Conservation (phyloP, 2,797 vertebrate genomes). For the Macropodus opercularis region DNA sequence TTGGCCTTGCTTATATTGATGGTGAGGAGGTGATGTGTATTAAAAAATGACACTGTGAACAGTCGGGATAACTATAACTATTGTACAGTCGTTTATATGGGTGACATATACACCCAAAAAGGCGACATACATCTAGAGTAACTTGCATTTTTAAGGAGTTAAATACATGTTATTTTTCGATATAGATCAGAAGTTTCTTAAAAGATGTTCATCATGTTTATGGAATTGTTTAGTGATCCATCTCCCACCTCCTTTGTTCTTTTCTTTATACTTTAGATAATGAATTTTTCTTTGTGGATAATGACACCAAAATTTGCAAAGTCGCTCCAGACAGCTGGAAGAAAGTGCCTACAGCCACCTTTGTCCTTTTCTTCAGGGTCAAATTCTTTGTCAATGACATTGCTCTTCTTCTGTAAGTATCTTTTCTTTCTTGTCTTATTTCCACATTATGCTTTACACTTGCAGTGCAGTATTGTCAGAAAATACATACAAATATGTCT, state of each 20-base stretch:
- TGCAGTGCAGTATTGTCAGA: too few relatives aligned
- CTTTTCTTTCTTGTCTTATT: background rate
- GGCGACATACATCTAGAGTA: too few relatives aligned
- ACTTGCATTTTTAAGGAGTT: too few relatives aligned
- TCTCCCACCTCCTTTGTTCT: background rate
- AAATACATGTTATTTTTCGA: too few relatives aligned
- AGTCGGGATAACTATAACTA: too few relatives aligned
- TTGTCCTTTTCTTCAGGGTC: conserved; percentile 88
- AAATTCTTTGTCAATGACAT: conserved; percentile 89
- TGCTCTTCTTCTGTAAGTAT: conserved; percentile 86
- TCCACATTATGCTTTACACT: too few relatives aligned
- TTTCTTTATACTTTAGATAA: conserved; percentile 79
- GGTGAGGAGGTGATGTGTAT: conserved; percentile 79
- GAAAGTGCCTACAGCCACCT: conserved; percentile 83
- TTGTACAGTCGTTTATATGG: too few relatives aligned
- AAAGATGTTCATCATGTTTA: too few relatives aligned
- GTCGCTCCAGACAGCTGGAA: conserved; percentile 90
- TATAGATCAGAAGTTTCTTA: too few relatives aligned
- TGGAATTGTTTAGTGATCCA: too few relatives aligned
- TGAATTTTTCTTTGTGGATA: conserved; percentile 92
- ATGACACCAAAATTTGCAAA: conserved; percentile 89
- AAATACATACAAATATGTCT: background rate
- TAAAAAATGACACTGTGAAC: too few relatives aligned
- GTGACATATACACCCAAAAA: too few relatives aligned
- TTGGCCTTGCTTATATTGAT: conserved; percentile 89